Conservation (phyloP, 2,888 invertebrate species). For the Neocrepidodera transversa region DNA sequence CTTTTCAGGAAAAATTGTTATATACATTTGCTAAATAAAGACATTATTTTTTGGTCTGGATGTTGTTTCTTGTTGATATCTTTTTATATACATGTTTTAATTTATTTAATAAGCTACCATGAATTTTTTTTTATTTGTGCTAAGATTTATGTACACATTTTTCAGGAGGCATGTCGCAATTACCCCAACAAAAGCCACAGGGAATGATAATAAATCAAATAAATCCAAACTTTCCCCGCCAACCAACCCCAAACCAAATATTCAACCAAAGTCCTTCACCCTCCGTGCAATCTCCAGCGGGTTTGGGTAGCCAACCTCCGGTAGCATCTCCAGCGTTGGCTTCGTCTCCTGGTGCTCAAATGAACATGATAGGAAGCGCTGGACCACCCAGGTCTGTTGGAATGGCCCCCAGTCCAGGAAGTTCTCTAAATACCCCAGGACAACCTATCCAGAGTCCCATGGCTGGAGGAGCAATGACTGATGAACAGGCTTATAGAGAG, state of each 20-base stretch:
- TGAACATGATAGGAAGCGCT: slow-evolving; percentile 63
- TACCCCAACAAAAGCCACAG: slow-evolving; percentile 42
- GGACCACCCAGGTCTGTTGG: slow-evolving; percentile 67
- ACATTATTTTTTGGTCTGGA: no score
- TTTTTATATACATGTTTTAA: no score
- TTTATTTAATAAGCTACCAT: no score
- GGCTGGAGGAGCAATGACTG: slow-evolving; percentile 73
- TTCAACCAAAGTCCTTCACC: slow-evolving; percentile 82
- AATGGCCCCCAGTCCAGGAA: slow-evolving; percentile 82
- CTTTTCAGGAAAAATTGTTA: no score
- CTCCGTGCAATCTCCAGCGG: slow-evolving; percentile 75
- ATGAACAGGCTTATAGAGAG: slow-evolving; percentile 91
- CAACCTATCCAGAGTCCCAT: slow-evolving; percentile 62
- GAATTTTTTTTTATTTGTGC: no score
- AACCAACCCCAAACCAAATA: slow-evolving; percentile 77
- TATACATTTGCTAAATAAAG: no score
- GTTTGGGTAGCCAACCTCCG: slow-evolving; percentile 55
- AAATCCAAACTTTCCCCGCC: slow-evolving; percentile 61
- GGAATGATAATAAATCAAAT: slow-evolving; percentile 40
- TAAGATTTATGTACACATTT: not conserved
- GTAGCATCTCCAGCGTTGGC: slow-evolving; percentile 74
- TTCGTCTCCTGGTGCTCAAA: slow-evolving; percentile 72
- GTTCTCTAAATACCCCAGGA: slow-evolving; percentile 81
- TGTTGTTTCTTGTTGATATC: no score
- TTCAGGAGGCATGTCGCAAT: slow-evolving; percentile 55